Evolutionary conservation across 2,888 invertebrate genomes (phyloP).

Genomic region (Drosophila ustulata): DNA sequence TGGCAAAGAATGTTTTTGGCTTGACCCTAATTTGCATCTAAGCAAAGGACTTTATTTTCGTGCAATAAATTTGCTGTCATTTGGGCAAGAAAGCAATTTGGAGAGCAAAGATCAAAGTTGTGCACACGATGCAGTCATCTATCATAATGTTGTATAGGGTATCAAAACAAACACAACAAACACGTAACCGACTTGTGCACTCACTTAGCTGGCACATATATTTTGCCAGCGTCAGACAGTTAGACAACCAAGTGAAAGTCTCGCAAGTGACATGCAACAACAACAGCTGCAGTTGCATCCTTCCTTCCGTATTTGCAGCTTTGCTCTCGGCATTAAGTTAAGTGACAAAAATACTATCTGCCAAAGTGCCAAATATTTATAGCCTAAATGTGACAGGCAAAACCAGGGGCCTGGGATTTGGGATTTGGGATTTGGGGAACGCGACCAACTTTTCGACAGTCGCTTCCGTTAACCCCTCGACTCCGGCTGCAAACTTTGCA

Average conservation of each 20-base stretch:
- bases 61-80: not conserved
- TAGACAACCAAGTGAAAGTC: constrained; percentile 25
- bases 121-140: not conserved
- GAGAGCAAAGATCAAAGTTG: not conserved
- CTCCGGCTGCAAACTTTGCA: constrained; percentile 19
- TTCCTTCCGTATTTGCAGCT: constrained; percentile 16
- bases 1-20: too few species aligned
- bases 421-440: not conserved
- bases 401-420: not conserved
- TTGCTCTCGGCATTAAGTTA: constrained; percentile 41
- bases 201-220: constrained; percentile 24
- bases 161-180: constrained; percentile 13
- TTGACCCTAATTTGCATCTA: too few species aligned
- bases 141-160: constrained; percentile 22
- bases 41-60: too few species aligned
- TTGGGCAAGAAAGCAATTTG: not conserved
- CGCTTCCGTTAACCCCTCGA: constrained; percentile 8
- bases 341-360: constrained; percentile 59
- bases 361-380: constrained; percentile 62
- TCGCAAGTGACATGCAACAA: constrained; percentile 45
- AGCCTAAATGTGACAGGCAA: constrained; percentile 24
- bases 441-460: constrained; percentile 17
- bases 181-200: constrained; percentile 31
- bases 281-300: constrained; percentile 13
- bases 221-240: constrained; percentile 14